Conservation (phyloP, 2,888 invertebrate species). For the Drosophila vallismaia region DNA sequence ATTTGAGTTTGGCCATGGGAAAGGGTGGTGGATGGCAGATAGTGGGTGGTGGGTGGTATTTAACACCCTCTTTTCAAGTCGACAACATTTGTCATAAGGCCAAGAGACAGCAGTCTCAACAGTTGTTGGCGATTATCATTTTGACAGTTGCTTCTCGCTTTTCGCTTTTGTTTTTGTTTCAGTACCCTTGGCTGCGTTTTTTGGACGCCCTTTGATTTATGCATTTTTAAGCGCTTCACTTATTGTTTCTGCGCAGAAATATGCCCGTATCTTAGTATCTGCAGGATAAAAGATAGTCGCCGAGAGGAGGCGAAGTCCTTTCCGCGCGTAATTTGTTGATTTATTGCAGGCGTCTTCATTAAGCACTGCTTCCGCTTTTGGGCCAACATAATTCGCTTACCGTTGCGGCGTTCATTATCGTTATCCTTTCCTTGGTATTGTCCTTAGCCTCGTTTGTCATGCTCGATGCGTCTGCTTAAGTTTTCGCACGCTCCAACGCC, state of each 20-base stretch:
- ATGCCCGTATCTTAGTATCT: conserved; percentile 57
- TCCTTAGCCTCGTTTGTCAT: conserved; percentile 71
- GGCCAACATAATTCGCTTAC: conserved; percentile 65
- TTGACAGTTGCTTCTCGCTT: conserved; percentile 64
- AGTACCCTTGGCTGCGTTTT: conserved; percentile 64
- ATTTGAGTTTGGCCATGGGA: conserved; percentile 21
- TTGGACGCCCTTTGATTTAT: conserved; percentile 72
- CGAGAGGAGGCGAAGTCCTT: conserved; percentile 31
- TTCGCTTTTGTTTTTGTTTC: conserved; percentile 48
- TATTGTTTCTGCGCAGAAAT: conserved; percentile 81
- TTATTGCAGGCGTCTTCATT: conserved; percentile 60
- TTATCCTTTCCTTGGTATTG: conserved; percentile 47
- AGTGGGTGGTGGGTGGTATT: conserved; percentile 1
- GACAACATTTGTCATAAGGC: conserved; percentile 72
- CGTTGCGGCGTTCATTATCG: conserved; percentile 68
- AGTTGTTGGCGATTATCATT: conserved; percentile 82
- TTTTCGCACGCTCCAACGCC: conserved; percentile 78
- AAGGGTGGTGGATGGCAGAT: background rate
- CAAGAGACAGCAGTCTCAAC: conserved; percentile 64
- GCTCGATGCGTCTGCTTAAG: conserved; percentile 78
- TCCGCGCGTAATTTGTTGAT: conserved; percentile 74
- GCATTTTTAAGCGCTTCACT: conserved; percentile 82
- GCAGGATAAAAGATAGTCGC: conserved; percentile 50
- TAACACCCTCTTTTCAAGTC: conserved; percentile 24
- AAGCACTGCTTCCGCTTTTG: conserved; percentile 23